Evolutionary conservation across 2,113 vertebrate species (phyloP).

Genomic region (Anolis carolinensis): DNA sequence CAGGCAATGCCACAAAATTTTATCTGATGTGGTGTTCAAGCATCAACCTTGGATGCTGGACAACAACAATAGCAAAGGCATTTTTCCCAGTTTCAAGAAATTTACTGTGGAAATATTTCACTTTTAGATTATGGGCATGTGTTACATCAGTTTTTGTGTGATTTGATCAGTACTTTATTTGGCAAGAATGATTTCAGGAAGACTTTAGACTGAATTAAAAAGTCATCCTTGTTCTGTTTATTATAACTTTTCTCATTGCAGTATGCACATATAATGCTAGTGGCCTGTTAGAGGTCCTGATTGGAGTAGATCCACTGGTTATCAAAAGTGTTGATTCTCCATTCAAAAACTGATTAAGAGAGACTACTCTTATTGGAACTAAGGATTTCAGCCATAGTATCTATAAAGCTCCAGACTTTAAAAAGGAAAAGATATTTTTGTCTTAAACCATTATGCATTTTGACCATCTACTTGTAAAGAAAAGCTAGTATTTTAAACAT

Average conservation of each 20-base stretch:
- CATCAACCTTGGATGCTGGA: conserved; percentile 38
- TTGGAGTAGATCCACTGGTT: too few relatives aligned
- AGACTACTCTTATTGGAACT: too few relatives aligned
- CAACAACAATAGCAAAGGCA: background rate
- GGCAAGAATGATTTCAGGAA: background rate
- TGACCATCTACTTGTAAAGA: conserved; percentile 36
- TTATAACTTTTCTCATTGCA: conserved; percentile 6
- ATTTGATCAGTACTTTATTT: background rate
- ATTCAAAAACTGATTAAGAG: too few relatives aligned
- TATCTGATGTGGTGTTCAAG: conserved; percentile 59
- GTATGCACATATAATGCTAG: background rate
- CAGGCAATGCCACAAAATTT: conserved; percentile 52
- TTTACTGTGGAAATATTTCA: conserved; percentile 25
- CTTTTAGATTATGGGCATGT: background rate
- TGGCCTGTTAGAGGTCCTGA: background rate
- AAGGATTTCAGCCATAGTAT: background rate
- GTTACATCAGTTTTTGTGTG: background rate
- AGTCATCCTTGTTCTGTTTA: background rate
- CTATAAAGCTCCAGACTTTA: background rate
- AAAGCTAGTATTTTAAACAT: background rate
- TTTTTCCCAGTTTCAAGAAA: conserved; percentile 52
- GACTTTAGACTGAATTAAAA: background rate
- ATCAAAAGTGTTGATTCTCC: too few relatives aligned
- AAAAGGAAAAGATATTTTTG: background rate
- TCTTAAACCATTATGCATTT: conserved; percentile 16